Conservation (phyloP, 2,113 vertebrate genomes). For the Plestiodon gilberti region DNA sequence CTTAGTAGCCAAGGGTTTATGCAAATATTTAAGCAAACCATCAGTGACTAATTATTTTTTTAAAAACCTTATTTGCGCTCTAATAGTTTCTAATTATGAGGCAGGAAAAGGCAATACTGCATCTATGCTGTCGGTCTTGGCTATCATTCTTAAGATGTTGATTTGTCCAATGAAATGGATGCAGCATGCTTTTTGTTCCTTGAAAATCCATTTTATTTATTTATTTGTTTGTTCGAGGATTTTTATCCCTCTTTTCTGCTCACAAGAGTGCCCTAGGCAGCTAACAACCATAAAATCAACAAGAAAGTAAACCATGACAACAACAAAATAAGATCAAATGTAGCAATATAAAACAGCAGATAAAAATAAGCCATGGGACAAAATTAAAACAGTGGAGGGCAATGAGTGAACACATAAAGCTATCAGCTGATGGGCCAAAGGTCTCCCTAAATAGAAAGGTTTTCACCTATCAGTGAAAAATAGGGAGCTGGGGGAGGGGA, state of each 20-base stretch:
- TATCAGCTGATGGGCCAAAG: no score
- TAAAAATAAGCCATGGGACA: no score
- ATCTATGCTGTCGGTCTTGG: constrained; percentile 60
- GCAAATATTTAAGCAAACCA: constrained; percentile 70
- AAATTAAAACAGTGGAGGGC: no score
- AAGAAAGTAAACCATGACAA: no score
- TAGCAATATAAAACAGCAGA: no score
- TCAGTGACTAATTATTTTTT: constrained; percentile 73
- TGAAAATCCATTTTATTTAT: constrained; percentile 33
- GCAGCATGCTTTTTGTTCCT: constrained; percentile 47
- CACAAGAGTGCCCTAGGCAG: no score
- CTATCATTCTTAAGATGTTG: constrained; percentile 52
- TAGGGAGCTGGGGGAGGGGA: neutral
- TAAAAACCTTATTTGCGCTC: constrained; percentile 71
- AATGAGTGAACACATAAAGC: no score
- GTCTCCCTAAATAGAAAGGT: neutral
- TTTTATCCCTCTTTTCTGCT: no score
- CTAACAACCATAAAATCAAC: no score
- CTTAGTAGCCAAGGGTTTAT: constrained; percentile 70
- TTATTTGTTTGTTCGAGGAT: no score
- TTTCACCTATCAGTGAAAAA: no score
- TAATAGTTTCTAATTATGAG: constrained; percentile 75
- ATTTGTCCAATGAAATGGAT: constrained; percentile 56
- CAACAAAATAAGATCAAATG: no score
- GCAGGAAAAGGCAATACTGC: constrained; percentile 48